phyloP scores from a whole-genome alignment of 2,113 vertebrate species.

The Phylloscopus trochilus region DNA sequence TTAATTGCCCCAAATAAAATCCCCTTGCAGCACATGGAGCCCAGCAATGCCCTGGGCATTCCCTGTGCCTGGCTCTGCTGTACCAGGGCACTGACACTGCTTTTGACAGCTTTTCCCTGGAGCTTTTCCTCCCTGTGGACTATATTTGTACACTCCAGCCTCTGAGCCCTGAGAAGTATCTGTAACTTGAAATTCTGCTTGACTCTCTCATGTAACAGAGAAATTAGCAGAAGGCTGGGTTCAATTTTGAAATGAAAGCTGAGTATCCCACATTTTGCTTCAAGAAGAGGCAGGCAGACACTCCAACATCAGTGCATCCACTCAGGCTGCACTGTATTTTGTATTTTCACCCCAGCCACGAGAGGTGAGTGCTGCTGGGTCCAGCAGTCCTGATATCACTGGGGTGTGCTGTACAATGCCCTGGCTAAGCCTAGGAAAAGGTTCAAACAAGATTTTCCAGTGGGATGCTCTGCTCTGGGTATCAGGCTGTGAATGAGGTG shows the following conservation, averaged over 20 bases:
- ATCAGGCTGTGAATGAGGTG: background rate
- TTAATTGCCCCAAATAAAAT: background rate
- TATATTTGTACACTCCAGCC: constrained; percentile 12
- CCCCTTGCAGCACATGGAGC: background rate
- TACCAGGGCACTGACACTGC: background rate
- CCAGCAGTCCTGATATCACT: background rate
- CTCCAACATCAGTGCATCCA: background rate
- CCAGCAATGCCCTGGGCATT: constrained; percentile 16
- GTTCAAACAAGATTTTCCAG: background rate
- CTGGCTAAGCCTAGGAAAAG: background rate
- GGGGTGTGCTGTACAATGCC: background rate
- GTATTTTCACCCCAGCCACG: background rate
- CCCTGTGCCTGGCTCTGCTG: background rate
- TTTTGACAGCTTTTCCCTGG: constrained; percentile 52
- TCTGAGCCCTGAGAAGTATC: background rate
- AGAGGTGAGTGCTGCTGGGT: background rate
- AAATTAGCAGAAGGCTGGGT: background rate
- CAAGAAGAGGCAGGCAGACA: background rate
- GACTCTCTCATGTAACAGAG: background rate
- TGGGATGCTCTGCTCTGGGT: background rate
- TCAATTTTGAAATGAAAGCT: background rate
- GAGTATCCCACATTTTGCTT: accelerated
- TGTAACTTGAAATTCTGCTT: background rate
- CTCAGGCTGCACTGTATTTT: background rate
- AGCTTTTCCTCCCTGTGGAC: background rate